Evolutionary conservation across 2,113 vertebrate species (phyloP), one percentile per base, ranked within the genome.

Genomic region (Cynocephalus volans): DNA sequence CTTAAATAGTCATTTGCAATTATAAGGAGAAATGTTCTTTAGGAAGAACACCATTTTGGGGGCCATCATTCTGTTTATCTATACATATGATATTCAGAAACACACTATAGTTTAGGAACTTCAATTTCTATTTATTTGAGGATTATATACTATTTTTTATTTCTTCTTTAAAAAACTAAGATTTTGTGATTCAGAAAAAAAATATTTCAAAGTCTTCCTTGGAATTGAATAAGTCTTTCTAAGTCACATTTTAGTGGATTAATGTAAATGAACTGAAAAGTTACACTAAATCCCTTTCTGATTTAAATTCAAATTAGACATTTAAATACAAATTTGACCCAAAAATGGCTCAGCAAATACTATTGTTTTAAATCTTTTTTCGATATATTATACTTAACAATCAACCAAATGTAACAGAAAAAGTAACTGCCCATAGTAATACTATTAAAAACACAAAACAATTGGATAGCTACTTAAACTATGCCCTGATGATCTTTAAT

Each of bases 221-320:
- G 2, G 69, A 36, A 84, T 1, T 52, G 13, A 88, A 54, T 54
- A 83, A 60, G 23, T 76, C 65, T 95, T 90, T 82, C 21, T 79
- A 88, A 58, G 31, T 72, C 73, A 90, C 76, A 58, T 92, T 89
- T 92, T 86, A 92, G 81, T 67, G 21, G 14, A 70, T 70, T 92
- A 84, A 92, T 93, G 9, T 50, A 93, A 96, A 83, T 50, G 4
- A 84, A 85, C 23, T 79, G 23, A 92, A 98, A 97, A n/a, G 4
- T 87, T 88, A 67, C 1, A 50, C 54, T 83, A 75, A 82, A 48
- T 88, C 6, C 95, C 14, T 93, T 50, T 36, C 70, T 65, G 9
- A 72, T 76, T 90, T 95, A 92, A 81, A 95, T 95, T 88, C 86
- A 97, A 93, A 77, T 79, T 77, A 36, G 18, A 62, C 9, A 84